A percentile compares a stretch with the other conserved stretches of the same genome.
These are phyloP conservation scores for Stigmatopora argus DNA, from an alignment of 2,113 vertebrate genomes.

Conservation along the genomic window DNA sequence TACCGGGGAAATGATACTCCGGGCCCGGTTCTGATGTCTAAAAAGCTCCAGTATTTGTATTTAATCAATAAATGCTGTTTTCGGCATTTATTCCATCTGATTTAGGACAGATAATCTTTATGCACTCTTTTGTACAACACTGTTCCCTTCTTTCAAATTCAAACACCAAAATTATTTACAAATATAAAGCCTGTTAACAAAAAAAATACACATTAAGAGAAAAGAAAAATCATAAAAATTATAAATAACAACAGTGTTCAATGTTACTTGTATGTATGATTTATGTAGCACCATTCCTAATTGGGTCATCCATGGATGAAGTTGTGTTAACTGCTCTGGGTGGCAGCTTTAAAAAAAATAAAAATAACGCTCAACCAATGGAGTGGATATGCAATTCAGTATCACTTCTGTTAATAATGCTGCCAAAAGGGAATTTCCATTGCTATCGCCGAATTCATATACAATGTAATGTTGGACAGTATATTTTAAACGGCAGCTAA, in stretches of 20 bases:
- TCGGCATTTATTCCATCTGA: conserved; percentile 56
- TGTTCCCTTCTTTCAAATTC: conserved; percentile 60
- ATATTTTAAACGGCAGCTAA: conserved; percentile 25
- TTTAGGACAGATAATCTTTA: conserved; percentile 48
- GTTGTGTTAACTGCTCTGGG: conserved; percentile 17
- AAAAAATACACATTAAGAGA: conserved; percentile 36
- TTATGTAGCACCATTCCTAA: conserved; percentile 48
- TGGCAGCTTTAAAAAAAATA: conserved; percentile 40
- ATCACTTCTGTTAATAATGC: conserved; percentile 43
- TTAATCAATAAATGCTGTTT: no score
- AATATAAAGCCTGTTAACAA: conserved; percentile 50
- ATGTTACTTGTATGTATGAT: conserved; percentile 24
- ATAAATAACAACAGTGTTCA: conserved; percentile 43
- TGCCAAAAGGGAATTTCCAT: conserved; percentile 27
- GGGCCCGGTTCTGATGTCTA: no score
- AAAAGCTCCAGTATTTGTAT: no score
- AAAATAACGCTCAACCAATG: conserved; percentile 5
- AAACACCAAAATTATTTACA: conserved; percentile 51
- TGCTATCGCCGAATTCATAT: conserved; percentile 13
- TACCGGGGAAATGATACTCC: no score
- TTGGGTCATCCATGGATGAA: conserved; percentile 18
- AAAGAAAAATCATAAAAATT: conserved; percentile 22
- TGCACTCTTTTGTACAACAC: conserved; percentile 51
- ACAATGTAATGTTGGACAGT: conserved; percentile 9
- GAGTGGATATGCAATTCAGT: conserved; percentile 29